Evolutionary conservation across 1,140 invertebrate genomes (phyloP), one percentile per base, ranked within the genome.

Genomic region (Drosophila kepulauana): DNA sequence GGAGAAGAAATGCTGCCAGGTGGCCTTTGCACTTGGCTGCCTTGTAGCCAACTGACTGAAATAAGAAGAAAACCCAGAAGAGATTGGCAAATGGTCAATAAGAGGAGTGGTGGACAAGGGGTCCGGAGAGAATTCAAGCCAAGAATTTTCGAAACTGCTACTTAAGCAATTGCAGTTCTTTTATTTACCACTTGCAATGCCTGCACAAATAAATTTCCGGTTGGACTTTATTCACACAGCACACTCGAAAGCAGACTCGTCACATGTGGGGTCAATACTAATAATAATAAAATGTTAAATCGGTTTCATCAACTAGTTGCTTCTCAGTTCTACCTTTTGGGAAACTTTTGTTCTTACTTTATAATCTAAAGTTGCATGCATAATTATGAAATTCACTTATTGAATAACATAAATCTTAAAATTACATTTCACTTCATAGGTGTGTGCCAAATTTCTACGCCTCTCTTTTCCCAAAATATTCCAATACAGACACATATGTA

Each of bases 1-100:
- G 70, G 69, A 54, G 73, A 59, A 71, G 67, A 67, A 49, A 65
- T 59, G 70, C 72, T 72, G 58, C 75, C 79, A 68, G 76, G 67
- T 82, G 82, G 75, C 78, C 80, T 82, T 80, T 82, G 76, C 84
- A 80, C 82, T 87, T 87, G 82, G 86, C 76, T 87, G 84, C 79
- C 71, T 77, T 78, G 59, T 46, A 65, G 64, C 67, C 82, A 73
- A 68, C 46, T 33, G 57, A 58, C 57, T 41, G 20, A 48, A 52
- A 7, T 38, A 15, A 33, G 52, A 56, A 56, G 52, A 3, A 3
- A 16, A 16, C 6, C 15, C 7, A 61, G 11, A 16, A 57, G 15
- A 48, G 10, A n/a, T 16, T 62, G 16, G 20, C 25, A 74, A 52
- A 59, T 63, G 38, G 38, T 11, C 54, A 52, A 49, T 4, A 33